Evolutionary conservation across 2,797 vertebrate species (phyloP).

Genomic region (Malurus splendens): DNA sequence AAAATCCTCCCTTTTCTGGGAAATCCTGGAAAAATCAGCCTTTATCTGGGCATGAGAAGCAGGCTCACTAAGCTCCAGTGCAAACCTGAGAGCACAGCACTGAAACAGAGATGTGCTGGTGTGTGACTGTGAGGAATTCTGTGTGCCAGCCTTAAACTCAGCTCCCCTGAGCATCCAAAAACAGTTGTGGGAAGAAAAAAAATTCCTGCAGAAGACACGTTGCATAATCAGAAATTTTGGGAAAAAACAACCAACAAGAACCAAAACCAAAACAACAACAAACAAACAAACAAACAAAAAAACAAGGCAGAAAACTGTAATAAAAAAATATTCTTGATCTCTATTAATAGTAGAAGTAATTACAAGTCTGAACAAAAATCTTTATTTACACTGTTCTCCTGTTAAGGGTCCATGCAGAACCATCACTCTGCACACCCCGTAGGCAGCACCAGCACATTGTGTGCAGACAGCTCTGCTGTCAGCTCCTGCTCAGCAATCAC

Average conservation of each 20-base stretch:
- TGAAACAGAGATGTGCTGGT: not conserved
- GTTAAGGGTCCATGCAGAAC: not conserved
- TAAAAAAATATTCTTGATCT: not conserved
- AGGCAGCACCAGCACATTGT: not conserved
- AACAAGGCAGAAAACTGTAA: rapidly evolving
- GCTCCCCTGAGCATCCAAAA: not conserved
- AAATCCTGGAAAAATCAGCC: too few relatives aligned
- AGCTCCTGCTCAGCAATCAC: not conserved
- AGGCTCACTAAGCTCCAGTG: not conserved
- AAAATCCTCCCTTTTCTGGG: too few relatives aligned
- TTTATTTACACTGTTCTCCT: not conserved
- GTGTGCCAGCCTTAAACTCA: not conserved
- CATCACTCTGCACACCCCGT: not conserved
- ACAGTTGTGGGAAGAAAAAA: not conserved
- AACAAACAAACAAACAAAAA: not conserved
- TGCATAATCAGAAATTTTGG: not conserved
- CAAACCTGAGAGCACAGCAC: not conserved
- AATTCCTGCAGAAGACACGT: not conserved
- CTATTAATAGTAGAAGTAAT: not conserved
- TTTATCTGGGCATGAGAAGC: not conserved
- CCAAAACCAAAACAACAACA: not conserved
- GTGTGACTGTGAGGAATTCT: not conserved
- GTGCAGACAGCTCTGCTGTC: not conserved
- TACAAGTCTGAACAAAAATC: not conserved
- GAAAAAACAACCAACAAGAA: not conserved